These are phyloP conservation scores for Glaucidium brasilianum DNA, from an alignment of 2,113 vertebrate genomes.

Conservation along the genomic window DNA sequence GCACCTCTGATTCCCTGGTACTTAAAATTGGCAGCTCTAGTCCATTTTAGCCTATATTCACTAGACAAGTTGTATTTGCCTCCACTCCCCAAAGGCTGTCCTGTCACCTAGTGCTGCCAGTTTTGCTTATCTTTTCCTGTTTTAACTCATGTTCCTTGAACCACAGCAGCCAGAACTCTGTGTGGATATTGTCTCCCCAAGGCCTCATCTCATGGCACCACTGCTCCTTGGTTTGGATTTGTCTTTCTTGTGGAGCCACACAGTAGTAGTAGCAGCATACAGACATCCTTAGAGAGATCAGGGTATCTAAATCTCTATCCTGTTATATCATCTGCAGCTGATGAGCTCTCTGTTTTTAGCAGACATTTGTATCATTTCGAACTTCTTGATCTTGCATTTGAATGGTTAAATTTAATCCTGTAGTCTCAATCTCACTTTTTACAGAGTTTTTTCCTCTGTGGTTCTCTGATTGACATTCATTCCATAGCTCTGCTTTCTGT, in stretches of 20 bases:
- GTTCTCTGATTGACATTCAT: neutral
- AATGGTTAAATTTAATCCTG: neutral
- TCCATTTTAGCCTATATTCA: neutral
- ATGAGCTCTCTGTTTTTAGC: neutral
- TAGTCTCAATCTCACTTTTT: neutral
- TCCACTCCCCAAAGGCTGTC: neutral
- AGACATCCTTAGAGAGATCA: neutral
- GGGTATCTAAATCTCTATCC: neutral
- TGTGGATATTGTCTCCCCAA: neutral
- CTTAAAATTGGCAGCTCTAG: neutral
- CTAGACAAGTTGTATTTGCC: neutral
- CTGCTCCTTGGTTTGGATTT: neutral
- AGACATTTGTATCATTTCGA: neutral
- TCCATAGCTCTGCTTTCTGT: neutral
- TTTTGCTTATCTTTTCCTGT: neutral
- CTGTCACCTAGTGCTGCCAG: neutral
- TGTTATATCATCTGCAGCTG: neutral
- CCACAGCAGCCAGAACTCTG: neutral
- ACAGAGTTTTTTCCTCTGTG: neutral
- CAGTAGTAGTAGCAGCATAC: neutral
- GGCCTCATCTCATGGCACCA: rapidly evolving
- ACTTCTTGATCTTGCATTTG: neutral
- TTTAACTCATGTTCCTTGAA: neutral
- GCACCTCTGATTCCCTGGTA: neutral
- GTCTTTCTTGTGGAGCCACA: neutral